Percentiles rank a stretch among this genome's conserved stretches.
These are phyloP conservation scores for Micromys minutus DNA, from an alignment of 2,113 vertebrate genomes.

Conservation along the genomic window DNA sequence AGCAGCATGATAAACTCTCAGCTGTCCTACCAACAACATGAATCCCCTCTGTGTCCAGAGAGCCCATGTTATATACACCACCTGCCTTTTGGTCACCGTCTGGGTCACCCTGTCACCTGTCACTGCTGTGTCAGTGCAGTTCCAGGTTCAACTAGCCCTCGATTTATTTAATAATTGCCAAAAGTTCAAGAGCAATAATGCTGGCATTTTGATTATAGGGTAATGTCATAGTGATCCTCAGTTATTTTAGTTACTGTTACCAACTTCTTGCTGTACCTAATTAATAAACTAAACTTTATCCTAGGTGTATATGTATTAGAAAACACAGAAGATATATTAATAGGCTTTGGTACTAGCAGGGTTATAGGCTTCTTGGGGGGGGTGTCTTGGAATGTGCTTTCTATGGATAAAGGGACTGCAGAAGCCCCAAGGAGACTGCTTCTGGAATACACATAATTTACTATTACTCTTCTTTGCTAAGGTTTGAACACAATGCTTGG, in stretches of 20 bases:
- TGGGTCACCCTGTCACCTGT: not conserved
- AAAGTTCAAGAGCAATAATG: not conserved
- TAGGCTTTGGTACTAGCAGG: not conserved
- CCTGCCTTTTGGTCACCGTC: not conserved
- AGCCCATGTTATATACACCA: not conserved
- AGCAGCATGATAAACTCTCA: not conserved
- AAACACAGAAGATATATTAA: not conserved
- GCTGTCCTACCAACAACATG: not conserved
- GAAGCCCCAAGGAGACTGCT: not conserved
- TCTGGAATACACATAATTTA: not conserved
- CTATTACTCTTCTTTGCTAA: not conserved
- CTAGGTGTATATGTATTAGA: not conserved
- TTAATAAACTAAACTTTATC: not conserved
- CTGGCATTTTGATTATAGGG: not conserved
- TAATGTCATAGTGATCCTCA: not conserved
- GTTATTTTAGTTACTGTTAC: not conserved
- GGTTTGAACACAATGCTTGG: not conserved
- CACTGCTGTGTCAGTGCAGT: not conserved
- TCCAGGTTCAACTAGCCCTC: not conserved
- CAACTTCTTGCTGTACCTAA: not conserved
- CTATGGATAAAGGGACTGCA: not conserved
- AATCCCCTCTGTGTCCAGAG: not conserved
- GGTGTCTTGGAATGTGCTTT: not conserved
- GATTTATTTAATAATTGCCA: slow-evolving; percentile 2
- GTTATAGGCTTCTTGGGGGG: not conserved